Evolutionary conservation across 2,113 vertebrate species (phyloP), one percentile per base, ranked within the genome.

Genomic region (Clupea harengus): DNA sequence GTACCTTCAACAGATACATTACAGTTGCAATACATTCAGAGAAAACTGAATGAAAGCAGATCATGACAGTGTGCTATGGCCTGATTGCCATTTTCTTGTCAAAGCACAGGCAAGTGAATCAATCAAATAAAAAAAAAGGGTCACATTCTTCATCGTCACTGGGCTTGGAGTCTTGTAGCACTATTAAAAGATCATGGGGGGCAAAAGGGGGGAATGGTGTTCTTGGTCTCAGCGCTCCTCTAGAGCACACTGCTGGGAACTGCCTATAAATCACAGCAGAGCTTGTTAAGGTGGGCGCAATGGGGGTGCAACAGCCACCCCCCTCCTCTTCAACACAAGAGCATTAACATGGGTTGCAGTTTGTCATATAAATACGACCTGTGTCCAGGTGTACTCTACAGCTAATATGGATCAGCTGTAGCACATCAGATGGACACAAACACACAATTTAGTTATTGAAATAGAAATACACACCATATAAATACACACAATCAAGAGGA

Each of bases 151-250:
- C 9, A 28, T 25, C 13, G 64, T 13, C 64, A 32, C 6, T 72
- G 25, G 64, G 25, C 25, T 72, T 13, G 9, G 25, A 72, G 64
- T 72, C 25, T 32, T 72, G 7, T 10, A 13, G 7, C 25, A 72
- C n/a, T 72, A 72, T 94, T 94, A 94, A 94, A 93, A 94, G 50
- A 89, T 93, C 89, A 84, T 85, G 81, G 93, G 92, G 85, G 86
- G 88, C 54, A 5, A 67, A 6, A 20, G 18, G 54, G 18, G 18
- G 54, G 54, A 84, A 90, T 87, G 87, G 91, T 89, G 49, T 0
- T 89, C 89, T 92, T 93, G 92, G 92, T 93, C 88, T 85, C 85
- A 83, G 46, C 45, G 84, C 87, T 81, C 85, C 89, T 90, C 87
- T 89, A 45, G 92, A 89, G 93, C 89, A 91, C 87, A 89, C 93